Evolutionary conservation across 2,888 invertebrate genomes (phyloP).

Genomic region (Meandrusa payeni): DNA sequence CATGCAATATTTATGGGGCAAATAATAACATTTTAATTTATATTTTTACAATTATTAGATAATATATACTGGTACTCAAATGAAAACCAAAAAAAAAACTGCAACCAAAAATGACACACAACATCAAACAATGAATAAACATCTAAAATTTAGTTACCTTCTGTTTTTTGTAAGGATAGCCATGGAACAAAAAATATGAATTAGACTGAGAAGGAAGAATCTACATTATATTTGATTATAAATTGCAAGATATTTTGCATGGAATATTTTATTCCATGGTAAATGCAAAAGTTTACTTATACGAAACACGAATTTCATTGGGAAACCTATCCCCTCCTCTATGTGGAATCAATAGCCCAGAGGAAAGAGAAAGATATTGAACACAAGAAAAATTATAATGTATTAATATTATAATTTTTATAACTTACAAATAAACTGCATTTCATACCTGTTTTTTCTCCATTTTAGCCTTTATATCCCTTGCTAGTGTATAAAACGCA

Average conservation of each 20-base stretch:
- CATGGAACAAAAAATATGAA: conserved; percentile 65
- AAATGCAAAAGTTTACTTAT: no score
- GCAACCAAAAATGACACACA: conserved; percentile 1
- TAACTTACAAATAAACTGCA: no score
- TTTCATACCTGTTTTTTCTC: conserved; percentile 96
- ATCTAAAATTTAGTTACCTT: conserved; percentile 56
- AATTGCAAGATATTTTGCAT: no score
- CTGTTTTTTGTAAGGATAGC: conserved; percentile 55
- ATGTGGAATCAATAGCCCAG: no score
- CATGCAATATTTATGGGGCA: not conserved
- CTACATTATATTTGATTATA: no score
- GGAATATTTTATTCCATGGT: no score
- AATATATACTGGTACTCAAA: not conserved
- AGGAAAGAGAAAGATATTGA: no score
- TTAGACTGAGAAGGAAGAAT: conserved; percentile 9
- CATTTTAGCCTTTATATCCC: conserved; percentile 98
- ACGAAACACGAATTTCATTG: no score
- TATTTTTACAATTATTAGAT: no score
- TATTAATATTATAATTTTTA: no score
- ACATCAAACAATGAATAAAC: conserved; percentile 26
- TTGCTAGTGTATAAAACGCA: conserved; percentile 97
- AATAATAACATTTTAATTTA: not conserved
- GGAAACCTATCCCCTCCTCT: no score
- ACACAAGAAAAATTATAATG: no score
- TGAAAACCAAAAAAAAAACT: not conserved